phyloP scores from a whole-genome alignment of 2,113 vertebrate species.

The Erythrolamprus reginae region DNA sequence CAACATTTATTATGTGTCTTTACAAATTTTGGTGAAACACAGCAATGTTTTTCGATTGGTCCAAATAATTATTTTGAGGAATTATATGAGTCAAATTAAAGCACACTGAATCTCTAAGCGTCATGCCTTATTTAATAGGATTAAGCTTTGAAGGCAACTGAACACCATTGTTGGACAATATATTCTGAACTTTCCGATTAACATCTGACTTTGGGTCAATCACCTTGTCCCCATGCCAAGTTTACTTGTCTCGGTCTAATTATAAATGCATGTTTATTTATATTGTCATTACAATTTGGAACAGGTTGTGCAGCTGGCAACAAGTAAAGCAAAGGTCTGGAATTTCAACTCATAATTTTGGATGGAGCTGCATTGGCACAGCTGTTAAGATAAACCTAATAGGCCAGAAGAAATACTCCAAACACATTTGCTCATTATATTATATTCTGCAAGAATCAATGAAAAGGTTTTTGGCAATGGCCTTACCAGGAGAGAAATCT shows the following conservation, averaged over 20 bases:
- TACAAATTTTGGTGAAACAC: neutral
- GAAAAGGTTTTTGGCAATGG: neutral
- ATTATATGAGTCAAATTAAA: conserved; percentile 41
- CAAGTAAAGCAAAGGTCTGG: conserved; percentile 38
- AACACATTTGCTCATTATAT: conserved; percentile 42
- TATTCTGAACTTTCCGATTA: conserved; percentile 28
- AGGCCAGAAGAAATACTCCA: conserved; percentile 46
- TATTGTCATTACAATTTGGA: conserved; percentile 39
- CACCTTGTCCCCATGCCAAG: neutral
- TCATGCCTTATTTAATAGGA: conserved; percentile 50
- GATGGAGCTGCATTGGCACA: conserved; percentile 51
- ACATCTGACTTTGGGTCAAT: conserved; percentile 36
- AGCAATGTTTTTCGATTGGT: conserved; percentile 24
- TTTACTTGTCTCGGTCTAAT: conserved; percentile 32
- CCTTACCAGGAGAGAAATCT: neutral
- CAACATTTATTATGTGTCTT: neutral
- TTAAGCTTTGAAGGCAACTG: conserved; percentile 45
- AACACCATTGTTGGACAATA: conserved; percentile 38
- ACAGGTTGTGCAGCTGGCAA: conserved; percentile 38
- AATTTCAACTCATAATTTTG: conserved; percentile 50
- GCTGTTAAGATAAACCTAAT: conserved; percentile 56
- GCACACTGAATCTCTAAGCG: conserved; percentile 22
- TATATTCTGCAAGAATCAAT: conserved; percentile 17
- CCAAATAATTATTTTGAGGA: conserved; percentile 26
- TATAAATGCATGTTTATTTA: conserved; percentile 45